Conservation (phyloP, 2,888 invertebrate species). For the Eupithecia exiguata region DNA sequence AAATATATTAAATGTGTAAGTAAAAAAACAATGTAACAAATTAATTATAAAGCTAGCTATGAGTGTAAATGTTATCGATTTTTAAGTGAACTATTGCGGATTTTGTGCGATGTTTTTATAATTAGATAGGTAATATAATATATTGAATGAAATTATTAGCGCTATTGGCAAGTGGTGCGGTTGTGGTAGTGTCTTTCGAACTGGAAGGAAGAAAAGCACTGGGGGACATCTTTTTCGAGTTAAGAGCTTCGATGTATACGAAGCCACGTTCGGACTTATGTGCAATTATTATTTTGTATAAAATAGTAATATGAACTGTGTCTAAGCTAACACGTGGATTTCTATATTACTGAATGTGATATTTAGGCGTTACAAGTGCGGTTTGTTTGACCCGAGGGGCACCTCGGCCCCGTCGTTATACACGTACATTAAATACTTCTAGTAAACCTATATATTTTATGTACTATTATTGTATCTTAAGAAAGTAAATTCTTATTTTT, state of each 20-base stretch:
- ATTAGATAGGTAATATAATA: constrained; percentile 83
- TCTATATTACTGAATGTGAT: constrained; percentile 85
- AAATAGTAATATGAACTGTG: constrained; percentile 81
- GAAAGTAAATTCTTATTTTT: constrained; percentile 84
- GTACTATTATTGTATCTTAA: constrained; percentile 84
- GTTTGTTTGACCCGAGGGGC: constrained; percentile 65
- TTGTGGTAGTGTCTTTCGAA: constrained; percentile 64
- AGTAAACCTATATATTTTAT: constrained; percentile 84
- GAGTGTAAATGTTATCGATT: constrained; percentile 83
- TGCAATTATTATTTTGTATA: constrained; percentile 85
- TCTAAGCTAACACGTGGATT: constrained; percentile 83
- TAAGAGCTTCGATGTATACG: constrained; percentile 60
- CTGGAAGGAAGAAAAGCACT: constrained; percentile 53
- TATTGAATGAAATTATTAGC: constrained; percentile 83
- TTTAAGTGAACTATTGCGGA: constrained; percentile 82
- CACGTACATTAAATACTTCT: constrained; percentile 78
- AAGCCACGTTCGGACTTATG: constrained; percentile 76
- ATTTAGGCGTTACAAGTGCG: constrained; percentile 83
- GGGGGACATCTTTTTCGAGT: constrained; percentile 47
- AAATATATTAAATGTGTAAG: constrained; percentile 78
- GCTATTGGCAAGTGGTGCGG: constrained; percentile 73
- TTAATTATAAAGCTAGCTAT: constrained; percentile 83
- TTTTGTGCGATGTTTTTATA: constrained; percentile 84
- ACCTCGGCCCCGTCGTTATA: constrained; percentile 61
- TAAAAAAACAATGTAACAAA: constrained; percentile 82